phyloP scores from a whole-genome alignment of 2,797 vertebrate species.

The Sparidentex hasta region DNA sequence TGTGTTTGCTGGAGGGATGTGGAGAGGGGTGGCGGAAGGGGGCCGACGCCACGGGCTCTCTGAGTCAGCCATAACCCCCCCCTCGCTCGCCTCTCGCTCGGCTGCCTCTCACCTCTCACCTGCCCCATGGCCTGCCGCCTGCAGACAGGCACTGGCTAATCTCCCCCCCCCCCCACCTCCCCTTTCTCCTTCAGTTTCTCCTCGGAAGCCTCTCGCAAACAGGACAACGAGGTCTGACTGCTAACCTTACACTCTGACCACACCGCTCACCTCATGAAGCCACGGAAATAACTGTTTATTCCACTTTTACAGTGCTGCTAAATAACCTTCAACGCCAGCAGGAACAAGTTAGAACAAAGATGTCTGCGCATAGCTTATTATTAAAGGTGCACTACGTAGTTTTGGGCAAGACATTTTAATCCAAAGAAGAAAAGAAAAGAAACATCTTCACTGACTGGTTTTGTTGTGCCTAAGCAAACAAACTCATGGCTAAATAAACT shows the following conservation, averaged over 20 bases:
- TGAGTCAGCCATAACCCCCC: slow-evolving; percentile 69
- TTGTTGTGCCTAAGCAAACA: too few species aligned
- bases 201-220: slow-evolving; percentile 37
- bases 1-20: slow-evolving; percentile 39
- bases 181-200: slow-evolving; percentile 45
- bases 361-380: slow-evolving; percentile 8
- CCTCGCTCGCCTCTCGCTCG: slow-evolving; percentile 57
- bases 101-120: slow-evolving; percentile 80
- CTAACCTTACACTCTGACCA: slow-evolving; percentile 40
- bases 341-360: neutral
- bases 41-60: slow-evolving; percentile 45
- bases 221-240: slow-evolving; percentile 48
- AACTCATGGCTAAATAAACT: too few species aligned
- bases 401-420: too few species aligned
- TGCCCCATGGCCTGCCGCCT: slow-evolving; percentile 73
- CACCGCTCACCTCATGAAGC: slow-evolving; percentile 27
- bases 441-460: too few species aligned
- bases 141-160: slow-evolving; percentile 68
- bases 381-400: too few species aligned
- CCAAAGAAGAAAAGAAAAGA: too few species aligned
- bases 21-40: neutral
- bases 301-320: neutral
- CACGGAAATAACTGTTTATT: slow-evolving; percentile 22
- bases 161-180: slow-evolving; percentile 24
- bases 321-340: slow-evolving; percentile 26